Conservation (phyloP, 2,888 invertebrate species). For the Phytoseiulus persimilis region DNA sequence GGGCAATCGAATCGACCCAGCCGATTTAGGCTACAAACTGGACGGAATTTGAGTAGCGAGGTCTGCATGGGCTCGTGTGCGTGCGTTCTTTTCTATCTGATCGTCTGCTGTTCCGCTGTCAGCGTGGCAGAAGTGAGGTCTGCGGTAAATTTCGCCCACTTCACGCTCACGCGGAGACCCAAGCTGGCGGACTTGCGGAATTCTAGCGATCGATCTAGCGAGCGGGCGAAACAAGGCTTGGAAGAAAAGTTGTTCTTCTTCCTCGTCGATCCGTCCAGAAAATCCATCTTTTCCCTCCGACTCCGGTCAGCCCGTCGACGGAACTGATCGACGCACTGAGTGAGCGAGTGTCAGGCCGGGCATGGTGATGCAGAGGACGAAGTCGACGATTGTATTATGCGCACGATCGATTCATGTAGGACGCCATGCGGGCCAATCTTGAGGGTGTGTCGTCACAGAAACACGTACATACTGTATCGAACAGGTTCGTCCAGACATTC, state of each 20-base stretch:
- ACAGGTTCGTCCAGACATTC: not conserved
- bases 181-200: not conserved
- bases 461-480: not conserved
- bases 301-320: not conserved
- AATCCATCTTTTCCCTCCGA: not conserved
- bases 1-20: not conserved
- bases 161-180: conserved; percentile 5
- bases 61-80: not conserved
- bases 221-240: not conserved
- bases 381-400: not conserved
- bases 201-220: not conserved
- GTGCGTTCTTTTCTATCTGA: not conserved
- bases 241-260: not conserved
- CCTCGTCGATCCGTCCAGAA: not conserved
- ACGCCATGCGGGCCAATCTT: not conserved
- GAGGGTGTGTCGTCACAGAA: not conserved
- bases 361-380: not conserved
- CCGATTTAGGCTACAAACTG: not conserved
- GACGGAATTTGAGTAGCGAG: not conserved
- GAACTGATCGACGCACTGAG: too few relatives aligned
- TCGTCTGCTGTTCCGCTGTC: not conserved
- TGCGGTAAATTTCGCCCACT: not conserved
- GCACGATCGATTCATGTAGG: not conserved
- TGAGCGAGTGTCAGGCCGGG: not conserved
- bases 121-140: not conserved